These are phyloP conservation scores for Acanthosepion esculentum DNA, from an alignment of 2,888 invertebrate genomes.

Conservation along the genomic window DNA sequence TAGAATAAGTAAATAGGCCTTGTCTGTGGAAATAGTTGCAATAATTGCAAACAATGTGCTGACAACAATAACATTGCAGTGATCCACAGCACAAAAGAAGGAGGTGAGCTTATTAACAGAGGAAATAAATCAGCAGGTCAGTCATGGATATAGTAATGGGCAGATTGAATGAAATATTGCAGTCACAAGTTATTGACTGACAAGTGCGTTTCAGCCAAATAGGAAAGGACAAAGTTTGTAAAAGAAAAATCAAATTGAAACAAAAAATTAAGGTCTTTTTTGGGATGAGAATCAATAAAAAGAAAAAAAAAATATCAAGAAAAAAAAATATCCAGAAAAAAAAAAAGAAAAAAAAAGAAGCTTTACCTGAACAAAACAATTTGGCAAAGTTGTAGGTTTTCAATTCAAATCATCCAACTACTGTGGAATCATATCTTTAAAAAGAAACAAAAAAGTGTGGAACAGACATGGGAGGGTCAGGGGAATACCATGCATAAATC, in stretches of 20 bases:
- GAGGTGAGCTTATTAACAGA: neutral
- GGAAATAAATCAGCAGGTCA: neutral
- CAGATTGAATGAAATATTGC: neutral
- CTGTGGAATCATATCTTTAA: neutral
- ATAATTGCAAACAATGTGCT: neutral
- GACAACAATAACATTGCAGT: neutral
- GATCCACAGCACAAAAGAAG: neutral
- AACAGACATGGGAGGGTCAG: neutral
- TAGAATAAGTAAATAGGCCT: neutral
- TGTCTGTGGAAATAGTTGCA: neutral
- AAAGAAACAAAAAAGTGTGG: neutral
- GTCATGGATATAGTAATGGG: neutral
- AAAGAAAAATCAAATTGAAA: neutral
- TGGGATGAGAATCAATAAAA: neutral
- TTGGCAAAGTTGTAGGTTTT: neutral
- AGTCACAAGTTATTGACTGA: neutral
- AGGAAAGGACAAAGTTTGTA: neutral
- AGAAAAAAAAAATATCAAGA: neutral
- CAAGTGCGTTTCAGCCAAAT: neutral
- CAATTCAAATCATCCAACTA: neutral
- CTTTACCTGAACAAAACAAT: neutral
- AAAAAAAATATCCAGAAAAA: neutral
- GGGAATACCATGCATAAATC: neutral
- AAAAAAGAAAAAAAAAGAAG: neutral
- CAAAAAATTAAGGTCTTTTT: neutral